Percentiles rank a stretch among this genome's conserved stretches.
Conservation (phyloP, 2,888 invertebrate species). For the Charanyca ferruginea region DNA sequence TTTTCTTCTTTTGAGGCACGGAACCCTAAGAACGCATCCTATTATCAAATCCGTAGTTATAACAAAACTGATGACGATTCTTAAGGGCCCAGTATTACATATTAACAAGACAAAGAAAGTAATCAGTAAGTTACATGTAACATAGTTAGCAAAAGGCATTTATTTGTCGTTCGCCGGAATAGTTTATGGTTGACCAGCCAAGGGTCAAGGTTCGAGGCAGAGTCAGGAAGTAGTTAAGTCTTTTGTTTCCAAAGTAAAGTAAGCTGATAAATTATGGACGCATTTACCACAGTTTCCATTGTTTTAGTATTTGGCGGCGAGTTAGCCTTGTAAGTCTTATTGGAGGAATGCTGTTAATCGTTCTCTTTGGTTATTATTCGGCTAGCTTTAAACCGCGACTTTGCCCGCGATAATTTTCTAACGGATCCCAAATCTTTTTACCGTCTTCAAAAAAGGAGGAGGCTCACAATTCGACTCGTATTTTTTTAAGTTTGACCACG, state of each 20-base stretch:
- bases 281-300: constrained; percentile 27
- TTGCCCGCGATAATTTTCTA: too few relatives aligned
- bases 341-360: constrained; percentile 17
- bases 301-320: constrained; percentile 13
- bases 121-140: constrained; percentile 24
- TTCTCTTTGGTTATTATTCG: constrained; percentile 11
- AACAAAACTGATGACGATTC: constrained; percentile 15
- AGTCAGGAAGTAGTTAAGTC: constrained; percentile 21
- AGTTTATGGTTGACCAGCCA: constrained; percentile 45
- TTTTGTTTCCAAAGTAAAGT: constrained; percentile 33
- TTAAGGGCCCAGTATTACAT: neutral
- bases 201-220: constrained; percentile 36
- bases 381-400: too few relatives aligned
- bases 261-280: constrained; percentile 38
- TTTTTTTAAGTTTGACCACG: too few relatives aligned
- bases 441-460: too few relatives aligned
- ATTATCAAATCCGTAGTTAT: too few relatives aligned
- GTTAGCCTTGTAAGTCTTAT: constrained; percentile 15
- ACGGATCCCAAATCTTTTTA: too few relatives aligned
- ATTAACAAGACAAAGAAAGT: constrained; percentile 22
- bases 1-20: too few relatives aligned
- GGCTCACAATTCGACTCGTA: too few relatives aligned
- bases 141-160: constrained; percentile 11
- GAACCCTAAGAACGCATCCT: too few relatives aligned
- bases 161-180: constrained; percentile 8